Evolutionary conservation across 2,888 invertebrate species (phyloP), one percentile per base, ranked within the genome.

Genomic region (Arrhopalites spinosus): DNA sequence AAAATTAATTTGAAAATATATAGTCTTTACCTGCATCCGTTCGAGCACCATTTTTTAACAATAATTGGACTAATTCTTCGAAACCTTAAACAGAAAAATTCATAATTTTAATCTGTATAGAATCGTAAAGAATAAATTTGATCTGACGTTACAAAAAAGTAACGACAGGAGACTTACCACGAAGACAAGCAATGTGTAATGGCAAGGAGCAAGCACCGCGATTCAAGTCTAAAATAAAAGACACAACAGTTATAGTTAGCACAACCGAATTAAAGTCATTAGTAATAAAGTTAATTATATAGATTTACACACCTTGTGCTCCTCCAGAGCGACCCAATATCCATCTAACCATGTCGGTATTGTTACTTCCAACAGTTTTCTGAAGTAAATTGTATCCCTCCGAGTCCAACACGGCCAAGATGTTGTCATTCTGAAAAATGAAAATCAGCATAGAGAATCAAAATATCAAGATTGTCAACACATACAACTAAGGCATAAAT

Each of bases 121-220:
- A n/a, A n/a, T n/a, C n/a, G n/a, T n/a, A n/a, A n/a, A n/a, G 47
- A 15, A 45, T 45, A 45, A n/a, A n/a, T n/a, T n/a, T n/a, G n/a
- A n/a, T n/a, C n/a, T n/a, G n/a, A n/a, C n/a, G n/a, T n/a, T n/a
- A n/a, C n/a, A n/a, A 47, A 78, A 50, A 50, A 78, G 56, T 63
- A 75, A 73, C 30, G 82, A 84, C 83, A 84, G 88, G 86, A 92
- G 3, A 8, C 15, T 17, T 20, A 53, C 53, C 92, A 83, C 90
- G 89, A 47, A 90, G 86, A 79, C 91, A 91, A 23, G 92, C 92
- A 76, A 92, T 90, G 84, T 92, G 92, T 69, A 92, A 86, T 1
- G 92, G 92, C 70, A 91, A 86, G 80, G 91, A 92, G 84, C 92
- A 92, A n/a, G 90, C 89, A 79, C 90, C 90, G 25, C 90, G 86